phyloP scores from a whole-genome alignment of 2,797 vertebrate species.

The Melanotaenia maccullochi region DNA sequence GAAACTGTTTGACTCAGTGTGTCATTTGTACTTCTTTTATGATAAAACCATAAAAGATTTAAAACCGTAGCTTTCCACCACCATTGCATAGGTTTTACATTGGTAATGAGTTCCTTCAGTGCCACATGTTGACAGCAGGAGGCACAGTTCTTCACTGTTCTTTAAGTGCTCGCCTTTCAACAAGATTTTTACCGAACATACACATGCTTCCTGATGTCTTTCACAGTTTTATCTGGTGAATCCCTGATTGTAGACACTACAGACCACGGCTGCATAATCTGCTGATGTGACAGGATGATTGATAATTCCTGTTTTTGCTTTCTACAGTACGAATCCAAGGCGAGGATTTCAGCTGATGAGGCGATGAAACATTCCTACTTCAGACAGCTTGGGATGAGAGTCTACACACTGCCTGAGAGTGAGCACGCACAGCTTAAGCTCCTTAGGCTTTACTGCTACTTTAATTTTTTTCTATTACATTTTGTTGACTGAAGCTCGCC shows the following conservation, averaged over 20 bases:
- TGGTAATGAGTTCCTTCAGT: constrained; percentile 14
- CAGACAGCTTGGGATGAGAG: constrained; percentile 92
- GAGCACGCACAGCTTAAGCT: constrained; percentile 63
- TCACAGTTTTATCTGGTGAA: neutral
- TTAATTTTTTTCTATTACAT: neutral
- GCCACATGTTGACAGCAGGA: constrained; percentile 55
- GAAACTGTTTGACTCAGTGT: too few relatives aligned
- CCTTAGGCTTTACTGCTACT: neutral
- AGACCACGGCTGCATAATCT: neutral
- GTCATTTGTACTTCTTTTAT: too few relatives aligned
- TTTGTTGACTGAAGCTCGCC: neutral
- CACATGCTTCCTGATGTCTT: neutral
- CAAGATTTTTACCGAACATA: neutral
- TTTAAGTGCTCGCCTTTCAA: neutral
- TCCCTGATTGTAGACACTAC: constrained; percentile 5
- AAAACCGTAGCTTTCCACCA: too few relatives aligned
- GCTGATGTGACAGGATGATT: neutral
- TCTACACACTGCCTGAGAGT: constrained; percentile 94
- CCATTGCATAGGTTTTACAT: neutral
- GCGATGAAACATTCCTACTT: constrained; percentile 98
- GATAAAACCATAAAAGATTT: too few relatives aligned
- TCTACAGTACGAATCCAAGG: constrained; percentile 95
- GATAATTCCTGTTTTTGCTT: constrained; percentile 34
- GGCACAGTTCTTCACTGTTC: constrained; percentile 20
- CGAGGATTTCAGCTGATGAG: constrained; percentile 96